These are phyloP conservation scores for Sitta europaea DNA, from an alignment of 2,113 vertebrate species.

Conservation along the genomic window DNA sequence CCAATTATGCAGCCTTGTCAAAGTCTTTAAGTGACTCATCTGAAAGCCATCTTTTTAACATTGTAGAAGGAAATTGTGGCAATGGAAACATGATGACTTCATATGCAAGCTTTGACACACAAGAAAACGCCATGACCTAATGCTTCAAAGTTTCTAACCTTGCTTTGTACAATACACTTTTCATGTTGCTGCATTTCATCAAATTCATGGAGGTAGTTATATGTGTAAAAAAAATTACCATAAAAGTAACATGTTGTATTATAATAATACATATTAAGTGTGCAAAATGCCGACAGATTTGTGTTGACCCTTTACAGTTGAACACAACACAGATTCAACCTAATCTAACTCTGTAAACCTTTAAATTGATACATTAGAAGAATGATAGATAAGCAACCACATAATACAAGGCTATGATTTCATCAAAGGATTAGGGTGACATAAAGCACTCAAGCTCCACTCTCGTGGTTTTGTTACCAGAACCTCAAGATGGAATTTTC, in stretches of 20 bases:
- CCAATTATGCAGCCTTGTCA: slow-evolving; percentile 51
- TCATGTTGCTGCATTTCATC: slow-evolving; percentile 82
- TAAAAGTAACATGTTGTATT: slow-evolving; percentile 82
- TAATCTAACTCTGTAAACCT: slow-evolving; percentile 77
- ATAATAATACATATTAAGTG: slow-evolving; percentile 81
- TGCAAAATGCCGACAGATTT: slow-evolving; percentile 84
- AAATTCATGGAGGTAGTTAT: slow-evolving; percentile 94
- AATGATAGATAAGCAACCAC: slow-evolving; percentile 64
- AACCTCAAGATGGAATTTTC: slow-evolving; percentile 48
- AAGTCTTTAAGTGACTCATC: slow-evolving; percentile 60
- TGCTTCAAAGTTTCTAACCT: slow-evolving; percentile 57
- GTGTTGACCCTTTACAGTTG: slow-evolving; percentile 81
- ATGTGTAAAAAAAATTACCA: slow-evolving; percentile 85
- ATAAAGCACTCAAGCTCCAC: slow-evolving; percentile 69
- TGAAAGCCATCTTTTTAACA: slow-evolving; percentile 60
- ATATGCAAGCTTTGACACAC: slow-evolving; percentile 65
- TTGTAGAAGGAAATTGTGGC: slow-evolving; percentile 64
- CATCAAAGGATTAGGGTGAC: slow-evolving; percentile 56
- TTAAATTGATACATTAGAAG: slow-evolving; percentile 67
- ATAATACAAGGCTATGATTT: slow-evolving; percentile 65
- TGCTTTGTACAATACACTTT: slow-evolving; percentile 74
- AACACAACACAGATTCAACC: slow-evolving; percentile 75
- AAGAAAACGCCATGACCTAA: slow-evolving; percentile 67
- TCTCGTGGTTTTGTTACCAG: slow-evolving; percentile 50
- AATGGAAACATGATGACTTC: slow-evolving; percentile 67